These are phyloP conservation scores for Vireo griseus DNA, from an alignment of 2,797 vertebrate species.

Conservation along the genomic window DNA sequence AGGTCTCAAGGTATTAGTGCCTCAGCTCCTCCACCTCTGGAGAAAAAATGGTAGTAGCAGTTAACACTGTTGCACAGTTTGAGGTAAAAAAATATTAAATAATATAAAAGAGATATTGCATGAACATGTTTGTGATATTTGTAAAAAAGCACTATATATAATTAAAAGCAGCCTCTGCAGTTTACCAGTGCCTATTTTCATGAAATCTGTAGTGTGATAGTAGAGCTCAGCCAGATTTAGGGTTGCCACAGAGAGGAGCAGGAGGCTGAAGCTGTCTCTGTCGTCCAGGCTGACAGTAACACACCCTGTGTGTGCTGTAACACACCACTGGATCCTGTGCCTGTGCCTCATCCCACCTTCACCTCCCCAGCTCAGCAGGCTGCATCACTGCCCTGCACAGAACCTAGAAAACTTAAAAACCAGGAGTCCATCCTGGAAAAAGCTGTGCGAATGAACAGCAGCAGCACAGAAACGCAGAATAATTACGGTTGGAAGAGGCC, in stretches of 20 bases:
- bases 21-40: neutral
- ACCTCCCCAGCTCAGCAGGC: neutral
- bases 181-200: neutral
- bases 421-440: neutral
- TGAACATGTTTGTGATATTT: neutral
- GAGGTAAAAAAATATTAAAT: neutral
- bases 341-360: neutral
- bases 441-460: neutral
- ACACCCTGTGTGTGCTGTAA: neutral
- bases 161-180: neutral
- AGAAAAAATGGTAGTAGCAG: neutral
- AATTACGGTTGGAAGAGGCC: neutral
- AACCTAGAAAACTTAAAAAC: neutral
- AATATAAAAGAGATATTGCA: neutral
- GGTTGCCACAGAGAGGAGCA: neutral
- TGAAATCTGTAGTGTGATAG: accelerated
- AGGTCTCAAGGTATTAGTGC: neutral
- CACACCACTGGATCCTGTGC: neutral
- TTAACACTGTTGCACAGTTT: neutral
- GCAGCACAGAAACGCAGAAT: neutral
- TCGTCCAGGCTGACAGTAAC: neutral
- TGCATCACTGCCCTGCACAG: neutral
- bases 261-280: neutral
- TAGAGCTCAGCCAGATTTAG: neutral
- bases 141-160: neutral